Base-by-base conservation (phyloP, 2,888 invertebrate genomes). In the Clepsis dumicolana region DNA sequence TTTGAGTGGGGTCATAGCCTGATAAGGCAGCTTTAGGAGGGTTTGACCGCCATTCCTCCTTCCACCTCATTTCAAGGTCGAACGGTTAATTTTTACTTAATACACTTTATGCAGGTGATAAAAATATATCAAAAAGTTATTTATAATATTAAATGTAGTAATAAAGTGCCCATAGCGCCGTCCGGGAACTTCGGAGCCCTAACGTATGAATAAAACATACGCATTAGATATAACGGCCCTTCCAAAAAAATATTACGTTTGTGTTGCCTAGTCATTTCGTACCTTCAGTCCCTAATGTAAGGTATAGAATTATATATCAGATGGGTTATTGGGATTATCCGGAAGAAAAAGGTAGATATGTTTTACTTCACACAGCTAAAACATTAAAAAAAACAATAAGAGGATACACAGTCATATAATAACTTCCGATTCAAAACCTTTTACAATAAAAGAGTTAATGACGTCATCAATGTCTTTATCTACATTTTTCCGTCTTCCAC, bases 381-480 rank as follows among this genome's bases (percentile, higher is more conserved):
- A 29, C 29, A 41, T 41, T 41, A 18, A 44, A 7, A 38, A 48
- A 48, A 48, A 21, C 48, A 48, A 21, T 21, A 10, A 48, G 0
- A 21, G 12, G 8, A 8, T 48, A 21, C 12, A 18, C 41, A 21
- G 32, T 74, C 76, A 84, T 73, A 86, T 81, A 70, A 82, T 73
- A 74, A 93, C 90, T 77, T 91, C 88, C n/a, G 88, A 87, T 79
- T 89, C 90, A 86, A 93, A 91, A 38, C 87, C 88, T 78, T 90
- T 84, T 0, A 88, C 80, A 76, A 89, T 82, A 83, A 91, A 90
- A 71, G 80, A 78, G 8, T 87, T 77, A n/a, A 50, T 27, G 38
- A 63, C 27, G 1, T 63, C 62, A 71, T 88, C 85, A 16, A 82
- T 81, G 7, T 84, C 79, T 14, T 75, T 69, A 29, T 65, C 69